phyloP scores from a whole-genome alignment of 2,113 vertebrate species.

The Chaetops frenatus region DNA sequence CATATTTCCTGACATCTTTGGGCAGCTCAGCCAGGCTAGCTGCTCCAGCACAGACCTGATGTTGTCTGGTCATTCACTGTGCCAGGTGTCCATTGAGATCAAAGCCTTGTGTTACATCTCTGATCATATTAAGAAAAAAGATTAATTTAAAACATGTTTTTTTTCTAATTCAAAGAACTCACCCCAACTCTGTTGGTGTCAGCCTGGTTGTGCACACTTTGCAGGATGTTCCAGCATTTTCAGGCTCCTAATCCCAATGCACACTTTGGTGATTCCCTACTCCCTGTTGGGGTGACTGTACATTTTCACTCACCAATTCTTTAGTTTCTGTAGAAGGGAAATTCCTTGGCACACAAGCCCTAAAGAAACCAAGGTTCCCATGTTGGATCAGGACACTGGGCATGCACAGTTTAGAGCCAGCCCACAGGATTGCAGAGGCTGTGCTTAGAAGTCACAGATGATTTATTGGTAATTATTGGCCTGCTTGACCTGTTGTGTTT shows the following conservation, averaged over 20 bases:
- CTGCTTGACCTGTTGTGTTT: neutral
- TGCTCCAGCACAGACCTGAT: neutral
- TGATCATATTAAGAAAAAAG: neutral
- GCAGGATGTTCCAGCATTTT: neutral
- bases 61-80: neutral
- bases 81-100: neutral
- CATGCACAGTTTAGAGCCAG: neutral
- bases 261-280: neutral
- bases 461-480: neutral
- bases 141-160: neutral
- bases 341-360: neutral
- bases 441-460: neutral
- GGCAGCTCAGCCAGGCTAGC: neutral
- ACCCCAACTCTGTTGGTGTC: neutral
- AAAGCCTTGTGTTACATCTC: neutral
- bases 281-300: neutral
- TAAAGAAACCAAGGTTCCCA: neutral
- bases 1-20: neutral
- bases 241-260: neutral
- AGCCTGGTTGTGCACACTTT: fast-evolving
- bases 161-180: neutral
- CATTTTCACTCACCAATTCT: neutral
- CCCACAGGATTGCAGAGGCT: neutral
- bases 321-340: neutral
- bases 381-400: fast-evolving